These are phyloP conservation scores for Tipula confusa DNA, from an alignment of 2,888 invertebrate species.

Conservation along the genomic window DNA sequence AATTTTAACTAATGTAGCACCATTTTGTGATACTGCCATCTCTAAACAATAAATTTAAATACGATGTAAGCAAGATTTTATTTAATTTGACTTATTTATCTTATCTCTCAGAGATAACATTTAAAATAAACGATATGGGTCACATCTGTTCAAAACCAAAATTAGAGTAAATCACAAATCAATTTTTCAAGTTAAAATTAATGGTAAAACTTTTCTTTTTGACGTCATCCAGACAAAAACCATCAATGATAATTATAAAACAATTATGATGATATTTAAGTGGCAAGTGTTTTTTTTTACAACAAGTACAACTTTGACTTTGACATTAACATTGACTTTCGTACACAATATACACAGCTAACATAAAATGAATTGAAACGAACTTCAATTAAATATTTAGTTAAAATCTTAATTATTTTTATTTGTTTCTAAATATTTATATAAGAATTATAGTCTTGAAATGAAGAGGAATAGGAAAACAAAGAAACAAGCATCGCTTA, in stretches of 20 bases:
- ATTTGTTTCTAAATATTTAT: conserved; percentile 12
- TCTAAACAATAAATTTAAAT: too few relatives aligned
- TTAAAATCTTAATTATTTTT: not conserved
- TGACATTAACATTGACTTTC: not conserved
- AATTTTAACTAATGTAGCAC: too few relatives aligned
- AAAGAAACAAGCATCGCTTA: not conserved
- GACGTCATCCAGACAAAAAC: not conserved
- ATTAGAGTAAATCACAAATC: too few relatives aligned
- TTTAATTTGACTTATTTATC: too few relatives aligned
- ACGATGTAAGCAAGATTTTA: too few relatives aligned
- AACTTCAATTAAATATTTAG: not conserved
- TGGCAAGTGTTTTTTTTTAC: not conserved
- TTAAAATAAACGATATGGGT: too few relatives aligned
- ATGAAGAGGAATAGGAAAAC: not conserved
- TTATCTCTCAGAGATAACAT: too few relatives aligned
- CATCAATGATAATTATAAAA: too few relatives aligned
- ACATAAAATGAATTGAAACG: not conserved
- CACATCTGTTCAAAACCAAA: too few relatives aligned
- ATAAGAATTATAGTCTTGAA: not conserved
- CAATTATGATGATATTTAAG: too few relatives aligned
- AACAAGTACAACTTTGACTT: not conserved
- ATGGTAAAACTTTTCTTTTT: not conserved
- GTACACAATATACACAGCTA: not conserved
- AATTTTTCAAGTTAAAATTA: not conserved
- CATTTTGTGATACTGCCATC: too few relatives aligned